Evolutionary conservation across 2,113 vertebrate genomes (phyloP).

Genomic region (Corythornis vintsioides): DNA sequence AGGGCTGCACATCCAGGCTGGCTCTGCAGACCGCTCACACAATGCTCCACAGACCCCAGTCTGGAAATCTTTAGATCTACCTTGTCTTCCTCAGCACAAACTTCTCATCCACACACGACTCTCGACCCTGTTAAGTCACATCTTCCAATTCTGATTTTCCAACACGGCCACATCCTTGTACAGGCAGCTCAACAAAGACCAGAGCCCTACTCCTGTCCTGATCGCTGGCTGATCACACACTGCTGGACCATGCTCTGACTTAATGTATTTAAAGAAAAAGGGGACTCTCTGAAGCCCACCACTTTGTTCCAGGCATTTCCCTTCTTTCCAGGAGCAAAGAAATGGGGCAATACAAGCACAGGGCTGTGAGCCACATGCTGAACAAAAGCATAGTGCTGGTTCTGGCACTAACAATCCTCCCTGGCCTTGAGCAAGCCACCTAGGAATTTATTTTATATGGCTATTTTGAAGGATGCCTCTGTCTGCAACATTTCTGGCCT

Average conservation of each 20-base stretch:
- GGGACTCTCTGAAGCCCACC: not conserved
- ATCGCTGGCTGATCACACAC: fast-evolving
- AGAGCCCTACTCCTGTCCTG: not conserved
- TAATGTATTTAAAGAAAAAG: not conserved
- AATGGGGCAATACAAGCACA: fast-evolving
- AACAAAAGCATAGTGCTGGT: not conserved
- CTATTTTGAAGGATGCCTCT: not conserved
- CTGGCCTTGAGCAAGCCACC: not conserved
- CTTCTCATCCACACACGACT: not conserved
- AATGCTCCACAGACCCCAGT: not conserved
- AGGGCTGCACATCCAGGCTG: not conserved
- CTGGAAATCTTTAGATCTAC: not conserved
- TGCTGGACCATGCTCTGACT: not conserved
- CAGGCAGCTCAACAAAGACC: not conserved
- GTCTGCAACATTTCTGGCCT: not conserved
- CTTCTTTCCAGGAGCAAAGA: not conserved
- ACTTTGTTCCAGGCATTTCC: not conserved
- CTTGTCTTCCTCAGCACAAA: not conserved
- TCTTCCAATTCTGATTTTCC: not conserved
- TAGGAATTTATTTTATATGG: not conserved
- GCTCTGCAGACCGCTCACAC: not conserved
- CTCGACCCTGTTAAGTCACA: not conserved
- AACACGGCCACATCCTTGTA: not conserved
- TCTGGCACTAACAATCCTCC: not conserved
- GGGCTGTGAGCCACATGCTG: not conserved